These are phyloP conservation scores for Hestina assimilis DNA, from an alignment of 1,140 invertebrate genomes.

Conservation along the genomic window DNA sequence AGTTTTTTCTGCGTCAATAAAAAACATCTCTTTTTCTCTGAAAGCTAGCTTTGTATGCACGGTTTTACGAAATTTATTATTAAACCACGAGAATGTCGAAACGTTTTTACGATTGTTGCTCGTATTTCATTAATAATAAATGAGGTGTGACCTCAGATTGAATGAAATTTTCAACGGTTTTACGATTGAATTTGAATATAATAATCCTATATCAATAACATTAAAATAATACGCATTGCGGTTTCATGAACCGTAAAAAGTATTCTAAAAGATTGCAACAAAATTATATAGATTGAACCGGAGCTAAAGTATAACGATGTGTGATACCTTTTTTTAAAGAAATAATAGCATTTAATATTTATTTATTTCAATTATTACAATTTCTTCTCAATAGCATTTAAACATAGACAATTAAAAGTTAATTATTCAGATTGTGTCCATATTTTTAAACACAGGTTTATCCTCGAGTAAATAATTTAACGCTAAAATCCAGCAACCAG, in stretches of 20 bases:
- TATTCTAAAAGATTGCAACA: no score
- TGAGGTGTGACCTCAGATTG: background rate
- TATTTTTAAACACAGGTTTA: no score
- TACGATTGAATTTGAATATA: background rate
- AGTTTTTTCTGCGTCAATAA: background rate
- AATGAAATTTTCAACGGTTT: background rate
- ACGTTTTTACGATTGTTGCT: background rate
- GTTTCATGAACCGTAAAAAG: background rate
- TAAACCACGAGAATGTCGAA: background rate
- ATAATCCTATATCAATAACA: background rate
- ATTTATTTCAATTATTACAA: no score
- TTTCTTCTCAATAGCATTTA: no score
- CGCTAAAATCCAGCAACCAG: background rate
- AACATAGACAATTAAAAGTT: no score
- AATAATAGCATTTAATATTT: no score
- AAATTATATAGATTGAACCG: no score
- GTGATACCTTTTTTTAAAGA: no score
- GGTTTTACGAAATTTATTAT: background rate
- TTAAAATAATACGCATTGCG: background rate
- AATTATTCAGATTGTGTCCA: no score
- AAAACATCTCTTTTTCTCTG: background rate
- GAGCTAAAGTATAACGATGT: no score
- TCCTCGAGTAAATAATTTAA: background rate
- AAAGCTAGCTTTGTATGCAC: background rate
- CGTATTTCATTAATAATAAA: background rate